Evolutionary conservation across 2,797 vertebrate species (phyloP).

Genomic region (Manis crassicaudata): DNA sequence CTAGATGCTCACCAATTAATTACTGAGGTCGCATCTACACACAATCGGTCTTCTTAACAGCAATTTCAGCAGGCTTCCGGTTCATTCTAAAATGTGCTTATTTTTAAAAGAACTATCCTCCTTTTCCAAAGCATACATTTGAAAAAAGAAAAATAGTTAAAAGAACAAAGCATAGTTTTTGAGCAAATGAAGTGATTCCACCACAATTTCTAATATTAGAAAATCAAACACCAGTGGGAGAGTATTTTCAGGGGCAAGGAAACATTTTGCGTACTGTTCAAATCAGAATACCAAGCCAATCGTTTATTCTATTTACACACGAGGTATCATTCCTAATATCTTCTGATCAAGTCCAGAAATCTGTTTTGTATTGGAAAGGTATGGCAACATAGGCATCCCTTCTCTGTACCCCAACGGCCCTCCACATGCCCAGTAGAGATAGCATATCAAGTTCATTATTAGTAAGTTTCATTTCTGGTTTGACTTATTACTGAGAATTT

Average conservation of each 20-base stretch:
- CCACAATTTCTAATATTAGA: background rate
- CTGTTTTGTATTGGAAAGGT: constrained; percentile 30
- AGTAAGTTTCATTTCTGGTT: constrained; percentile 46
- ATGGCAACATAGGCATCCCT: background rate
- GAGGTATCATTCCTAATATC: background rate
- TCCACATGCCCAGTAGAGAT: background rate
- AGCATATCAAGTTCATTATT: constrained; percentile 27
- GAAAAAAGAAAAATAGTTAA: background rate
- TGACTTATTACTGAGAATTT: constrained; percentile 35
- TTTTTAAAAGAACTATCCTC: constrained; percentile 25
- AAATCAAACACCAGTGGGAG: constrained; percentile 1
- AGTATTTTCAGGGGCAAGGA: background rate
- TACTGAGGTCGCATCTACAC: constrained; percentile 56
- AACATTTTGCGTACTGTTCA: background rate
- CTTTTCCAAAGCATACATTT: constrained; percentile 36
- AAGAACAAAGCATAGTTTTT: background rate
- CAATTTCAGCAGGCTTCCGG: constrained; percentile 55
- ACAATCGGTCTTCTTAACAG: constrained; percentile 56
- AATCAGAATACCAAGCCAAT: background rate
- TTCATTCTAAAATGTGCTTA: constrained; percentile 45
- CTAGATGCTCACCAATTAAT: constrained; percentile 71
- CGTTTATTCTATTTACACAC: background rate
- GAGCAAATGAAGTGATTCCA: constrained; percentile 20
- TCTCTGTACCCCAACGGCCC: background rate
- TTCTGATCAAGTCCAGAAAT: constrained; percentile 47